Evolutionary conservation across 2,888 invertebrate species (phyloP).

Genomic region (Hypercompe scribonia): DNA sequence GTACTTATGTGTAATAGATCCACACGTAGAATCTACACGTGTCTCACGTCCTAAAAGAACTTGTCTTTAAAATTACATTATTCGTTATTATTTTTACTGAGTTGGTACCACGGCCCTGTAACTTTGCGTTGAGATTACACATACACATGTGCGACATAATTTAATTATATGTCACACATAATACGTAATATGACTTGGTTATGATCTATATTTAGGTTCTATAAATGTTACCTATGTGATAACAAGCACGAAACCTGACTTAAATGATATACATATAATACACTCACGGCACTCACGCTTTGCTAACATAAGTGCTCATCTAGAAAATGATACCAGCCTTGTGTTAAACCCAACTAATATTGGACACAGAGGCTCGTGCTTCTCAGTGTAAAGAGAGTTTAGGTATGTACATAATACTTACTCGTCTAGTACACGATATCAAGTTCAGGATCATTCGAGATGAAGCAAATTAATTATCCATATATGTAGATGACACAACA

Average conservation of each 20-base stretch:
- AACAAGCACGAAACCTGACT: neutral
- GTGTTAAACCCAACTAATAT: neutral
- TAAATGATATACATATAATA: neutral
- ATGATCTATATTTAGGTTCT: neutral
- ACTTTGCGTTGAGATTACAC: neutral
- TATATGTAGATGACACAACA: too few relatives aligned
- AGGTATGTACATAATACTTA: neutral
- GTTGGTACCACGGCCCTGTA: neutral
- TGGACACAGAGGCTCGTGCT: neutral
- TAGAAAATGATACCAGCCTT: neutral
- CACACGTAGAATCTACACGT: neutral
- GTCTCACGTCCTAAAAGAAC: conserved; percentile 3
- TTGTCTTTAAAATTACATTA: conserved; percentile 4
- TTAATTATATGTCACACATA: neutral
- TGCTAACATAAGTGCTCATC: neutral
- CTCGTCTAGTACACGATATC: neutral
- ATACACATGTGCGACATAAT: neutral
- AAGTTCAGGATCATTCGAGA: neutral
- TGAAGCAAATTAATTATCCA: neutral
- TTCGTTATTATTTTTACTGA: conserved; percentile 6
- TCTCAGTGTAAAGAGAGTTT: neutral
- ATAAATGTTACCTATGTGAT: neutral
- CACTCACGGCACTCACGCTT: neutral
- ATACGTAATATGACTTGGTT: neutral
- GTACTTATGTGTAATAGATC: too few relatives aligned